Evolutionary conservation across 2,888 invertebrate species (phyloP), one percentile per base, ranked within the genome.

Genomic region (Drosophila seclusa): DNA sequence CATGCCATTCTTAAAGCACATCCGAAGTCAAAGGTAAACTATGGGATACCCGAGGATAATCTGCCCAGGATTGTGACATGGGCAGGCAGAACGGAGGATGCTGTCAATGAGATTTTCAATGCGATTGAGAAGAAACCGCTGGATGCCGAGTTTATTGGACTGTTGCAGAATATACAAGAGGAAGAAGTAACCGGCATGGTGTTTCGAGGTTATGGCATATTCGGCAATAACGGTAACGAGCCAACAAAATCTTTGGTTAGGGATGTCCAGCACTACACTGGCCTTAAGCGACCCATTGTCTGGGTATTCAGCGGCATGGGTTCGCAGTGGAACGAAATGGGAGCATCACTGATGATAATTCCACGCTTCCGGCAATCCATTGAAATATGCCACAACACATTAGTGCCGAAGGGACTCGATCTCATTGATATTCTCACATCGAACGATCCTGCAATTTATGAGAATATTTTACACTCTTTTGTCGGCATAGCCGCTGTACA

Each of bases 301-400:
- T 98, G 96, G 93, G 95, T 98, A 49, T 98, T 97, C 94, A 97
- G 98, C 61, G 98, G 98, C 38, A 97, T 98, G 97, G 97, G 97
- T 2, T 96, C 97, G 0, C 97, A 98, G 90, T 98, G 98, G 97
- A 93, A 95, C 16, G 96, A 96, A 76, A 97, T 98, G 97, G 98
- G 96, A 5, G 93, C 94, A 13, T 94, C 95, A 45, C 94, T 98
- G 54, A 95, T 98, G 95, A 93, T 94, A 79, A 94, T 98, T 34
- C 96, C 96, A 0, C 93, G 95, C 4, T 98, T 98, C 91, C 94
- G 95, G 40, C 94, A 95, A 54, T 95, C 97, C 21, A 95, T 98
- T 76, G 93, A 95, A 73, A 63, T 93, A 68, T 95, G 95, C 59
- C 95, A 95, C 78, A 92, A 93, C 66, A 93, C 94, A 1, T 92